Evolutionary conservation across 2,113 vertebrate genomes (phyloP).

Genomic region (Alligator mississippiensis): DNA sequence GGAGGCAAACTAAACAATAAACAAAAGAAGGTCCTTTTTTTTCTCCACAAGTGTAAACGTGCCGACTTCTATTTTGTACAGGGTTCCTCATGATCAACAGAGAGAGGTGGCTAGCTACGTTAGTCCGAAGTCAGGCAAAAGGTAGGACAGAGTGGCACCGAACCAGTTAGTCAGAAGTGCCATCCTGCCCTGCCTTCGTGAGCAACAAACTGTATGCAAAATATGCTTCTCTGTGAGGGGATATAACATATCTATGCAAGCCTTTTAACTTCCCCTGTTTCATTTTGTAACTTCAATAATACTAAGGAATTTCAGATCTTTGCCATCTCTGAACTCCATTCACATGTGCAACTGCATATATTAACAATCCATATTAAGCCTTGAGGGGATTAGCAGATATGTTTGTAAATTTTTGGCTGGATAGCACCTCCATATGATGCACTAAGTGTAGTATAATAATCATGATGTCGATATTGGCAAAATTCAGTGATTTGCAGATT

Average conservation of each 20-base stretch:
- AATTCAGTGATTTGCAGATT: fast-evolving
- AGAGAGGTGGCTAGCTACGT: background rate
- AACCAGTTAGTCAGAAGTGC: no score
- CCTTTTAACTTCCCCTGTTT: background rate
- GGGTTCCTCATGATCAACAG: background rate
- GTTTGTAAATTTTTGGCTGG: background rate
- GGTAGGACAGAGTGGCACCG: no score
- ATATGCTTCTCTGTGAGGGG: fast-evolving
- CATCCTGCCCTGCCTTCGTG: no score
- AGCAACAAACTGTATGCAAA: background rate
- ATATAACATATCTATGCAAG: fast-evolving
- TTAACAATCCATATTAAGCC: background rate
- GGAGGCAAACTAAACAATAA: background rate
- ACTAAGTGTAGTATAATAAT: background rate
- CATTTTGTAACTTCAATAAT: background rate
- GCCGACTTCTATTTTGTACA: background rate
- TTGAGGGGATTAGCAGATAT: background rate
- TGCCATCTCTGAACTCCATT: background rate
- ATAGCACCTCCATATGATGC: fast-evolving
- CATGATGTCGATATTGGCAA: fast-evolving
- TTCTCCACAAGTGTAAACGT: background rate
- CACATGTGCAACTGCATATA: background rate
- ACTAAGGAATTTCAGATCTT: background rate
- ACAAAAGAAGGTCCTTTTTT: background rate
- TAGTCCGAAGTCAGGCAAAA: no score